Conservation (phyloP, 2,113 vertebrate species). For the Hippocampus guttulatus region DNA sequence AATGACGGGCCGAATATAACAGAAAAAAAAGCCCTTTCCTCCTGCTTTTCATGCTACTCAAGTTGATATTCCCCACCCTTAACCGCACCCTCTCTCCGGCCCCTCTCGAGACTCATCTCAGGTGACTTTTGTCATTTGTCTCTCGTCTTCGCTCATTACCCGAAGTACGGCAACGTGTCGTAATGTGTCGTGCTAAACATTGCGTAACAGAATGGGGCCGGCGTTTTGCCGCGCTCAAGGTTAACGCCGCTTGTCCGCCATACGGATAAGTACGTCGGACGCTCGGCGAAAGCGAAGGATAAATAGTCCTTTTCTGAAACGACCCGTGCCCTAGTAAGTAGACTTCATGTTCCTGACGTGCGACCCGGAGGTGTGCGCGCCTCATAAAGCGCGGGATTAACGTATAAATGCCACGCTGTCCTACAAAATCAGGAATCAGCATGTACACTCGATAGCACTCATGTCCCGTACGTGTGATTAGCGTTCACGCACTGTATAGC, state of each 20-base stretch:
- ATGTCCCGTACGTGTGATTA: conserved; percentile 8
- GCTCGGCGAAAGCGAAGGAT: conserved; percentile 12
- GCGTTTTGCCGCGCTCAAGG: conserved; percentile 47
- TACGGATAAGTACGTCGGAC: conserved; percentile 33
- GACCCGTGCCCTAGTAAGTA: neutral
- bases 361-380: conserved; percentile 12
- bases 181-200: conserved; percentile 41
- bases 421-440: neutral
- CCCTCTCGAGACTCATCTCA: conserved; percentile 22
- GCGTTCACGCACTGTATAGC: conserved; percentile 1
- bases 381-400: conserved; percentile 12
- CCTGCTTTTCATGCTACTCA: too few relatives aligned
- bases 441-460: neutral
- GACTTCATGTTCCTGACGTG: neutral
- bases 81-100: neutral
- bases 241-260: conserved; percentile 50
- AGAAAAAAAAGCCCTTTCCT: too few relatives aligned
- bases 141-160: conserved; percentile 49
- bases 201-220: conserved; percentile 56
- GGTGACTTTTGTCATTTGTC: conserved; percentile 54
- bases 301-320: conserved; percentile 7
- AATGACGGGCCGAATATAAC: too few relatives aligned
- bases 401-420: conserved; percentile 3
- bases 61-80: too few relatives aligned
- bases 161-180: conserved; percentile 38